These are phyloP conservation scores for Tryphoninae sp. DNA, from an alignment of 2,888 invertebrate species.

Conservation along the genomic window DNA sequence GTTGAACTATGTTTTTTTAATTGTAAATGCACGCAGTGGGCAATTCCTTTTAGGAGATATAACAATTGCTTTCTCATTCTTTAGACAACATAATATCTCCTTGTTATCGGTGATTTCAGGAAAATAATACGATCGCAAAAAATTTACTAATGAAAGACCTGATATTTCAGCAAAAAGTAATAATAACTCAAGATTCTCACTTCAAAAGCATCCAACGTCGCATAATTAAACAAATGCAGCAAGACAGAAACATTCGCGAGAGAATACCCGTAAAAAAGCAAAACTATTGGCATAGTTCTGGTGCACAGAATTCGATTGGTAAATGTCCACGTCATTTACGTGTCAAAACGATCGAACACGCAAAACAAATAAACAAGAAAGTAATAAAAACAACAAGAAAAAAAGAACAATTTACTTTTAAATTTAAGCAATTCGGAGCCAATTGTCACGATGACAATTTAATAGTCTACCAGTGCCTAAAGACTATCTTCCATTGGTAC, in stretches of 20 bases:
- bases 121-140: no score
- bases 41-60: no score
- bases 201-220: background rate
- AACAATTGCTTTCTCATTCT: no score
- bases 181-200: background rate
- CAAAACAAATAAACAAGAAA: constrained; percentile 29
- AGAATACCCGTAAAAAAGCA: constrained; percentile 40
- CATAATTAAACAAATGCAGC: constrained; percentile 43
- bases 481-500: constrained; percentile 58
- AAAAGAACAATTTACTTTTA: constrained; percentile 36
- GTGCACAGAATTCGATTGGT: constrained; percentile 61
- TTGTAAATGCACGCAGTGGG: no score
- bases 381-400: background rate
- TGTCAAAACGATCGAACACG: constrained; percentile 42
- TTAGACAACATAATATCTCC: no score
- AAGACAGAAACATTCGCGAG: constrained; percentile 61
- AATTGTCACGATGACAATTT: constrained; percentile 57
- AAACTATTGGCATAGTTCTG: constrained; percentile 64
- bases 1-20: no score
- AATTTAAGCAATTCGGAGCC: constrained; percentile 55
- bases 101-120: no score
- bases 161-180: background rate
- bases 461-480: constrained; percentile 57
- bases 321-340: constrained; percentile 44
- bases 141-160: no score